Evolutionary conservation across 2,113 vertebrate genomes (phyloP).

Genomic region (Callipepla squamata): DNA sequence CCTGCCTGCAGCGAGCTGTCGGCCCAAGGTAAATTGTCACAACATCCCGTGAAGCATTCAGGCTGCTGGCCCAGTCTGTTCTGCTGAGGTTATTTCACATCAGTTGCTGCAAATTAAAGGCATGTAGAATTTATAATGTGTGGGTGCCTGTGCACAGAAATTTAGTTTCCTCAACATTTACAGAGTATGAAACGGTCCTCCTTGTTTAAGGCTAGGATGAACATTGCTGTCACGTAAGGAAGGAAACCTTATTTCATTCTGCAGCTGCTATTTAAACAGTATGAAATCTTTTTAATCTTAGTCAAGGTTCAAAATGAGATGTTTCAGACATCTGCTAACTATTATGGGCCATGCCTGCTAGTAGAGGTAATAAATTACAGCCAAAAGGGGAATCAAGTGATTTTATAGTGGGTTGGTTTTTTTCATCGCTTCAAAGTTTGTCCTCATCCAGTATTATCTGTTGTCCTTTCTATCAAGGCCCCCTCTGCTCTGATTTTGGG

Average conservation of each 20-base stretch:
- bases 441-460: slow-evolving; percentile 16
- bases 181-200: slow-evolving; percentile 49
- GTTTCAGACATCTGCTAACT: slow-evolving; percentile 62
- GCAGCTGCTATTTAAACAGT: slow-evolving; percentile 45
- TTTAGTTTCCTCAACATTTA: slow-evolving; percentile 28
- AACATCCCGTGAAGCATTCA: not conserved
- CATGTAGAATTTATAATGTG: not conserved
- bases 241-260: slow-evolving; percentile 56
- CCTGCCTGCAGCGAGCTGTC: not conserved
- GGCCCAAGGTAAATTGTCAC: not conserved
- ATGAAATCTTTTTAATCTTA: slow-evolving; percentile 41
- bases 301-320: slow-evolving; percentile 41
- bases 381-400: slow-evolving; percentile 15
- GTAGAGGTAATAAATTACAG: slow-evolving; percentile 44
- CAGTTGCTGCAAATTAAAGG: slow-evolving; percentile 12
- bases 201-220: slow-evolving; percentile 42
- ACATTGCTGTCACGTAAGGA: slow-evolving; percentile 42
- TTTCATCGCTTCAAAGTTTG: slow-evolving; percentile 11
- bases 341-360: slow-evolving; percentile 40
- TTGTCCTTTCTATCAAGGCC: slow-evolving; percentile 7
- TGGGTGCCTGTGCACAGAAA: slow-evolving; percentile 4
- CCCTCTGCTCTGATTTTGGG: not conserved
- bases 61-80: not conserved
- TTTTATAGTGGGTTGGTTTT: slow-evolving; percentile 15
- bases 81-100: not conserved